Conservation (phyloP, 1,140 invertebrate species). For the Brachionus koreanus region DNA sequence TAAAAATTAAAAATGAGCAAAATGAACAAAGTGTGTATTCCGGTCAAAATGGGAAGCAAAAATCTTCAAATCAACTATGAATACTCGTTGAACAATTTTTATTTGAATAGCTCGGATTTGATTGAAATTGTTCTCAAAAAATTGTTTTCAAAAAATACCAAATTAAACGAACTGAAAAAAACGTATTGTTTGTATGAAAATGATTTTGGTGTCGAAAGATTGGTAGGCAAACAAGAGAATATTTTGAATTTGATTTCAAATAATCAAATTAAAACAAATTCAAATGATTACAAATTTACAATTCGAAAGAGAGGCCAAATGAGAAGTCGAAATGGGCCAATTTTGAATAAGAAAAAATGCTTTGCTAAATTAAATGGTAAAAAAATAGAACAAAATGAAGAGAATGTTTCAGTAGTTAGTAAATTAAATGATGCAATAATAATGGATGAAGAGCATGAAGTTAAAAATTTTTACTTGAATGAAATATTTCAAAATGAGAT, state of each 20-base stretch:
- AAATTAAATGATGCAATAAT: not conserved
- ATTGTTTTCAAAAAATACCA: not conserved
- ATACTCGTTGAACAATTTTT: not conserved
- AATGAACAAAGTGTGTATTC: not conserved
- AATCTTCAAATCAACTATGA: not conserved
- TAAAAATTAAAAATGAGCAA: not conserved
- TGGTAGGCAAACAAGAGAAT: slow-evolving; percentile 8
- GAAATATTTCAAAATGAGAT: slow-evolving; percentile 16
- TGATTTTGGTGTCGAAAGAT: slow-evolving; percentile 2
- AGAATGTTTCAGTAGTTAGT: not conserved
- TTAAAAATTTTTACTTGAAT: not conserved
- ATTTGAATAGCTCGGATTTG: not conserved
- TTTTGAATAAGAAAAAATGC: slow-evolving; percentile 3
- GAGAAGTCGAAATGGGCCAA: not conserved
- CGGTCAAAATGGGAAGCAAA: slow-evolving; percentile 14
- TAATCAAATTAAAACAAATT: not conserved
- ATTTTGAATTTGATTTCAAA: not conserved
- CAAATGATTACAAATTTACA: not conserved
- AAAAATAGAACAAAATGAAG: not conserved
- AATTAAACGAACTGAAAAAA: not conserved
- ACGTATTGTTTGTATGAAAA: slow-evolving; percentile 1
- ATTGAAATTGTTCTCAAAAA: slow-evolving; percentile 2
- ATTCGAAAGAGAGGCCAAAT: not conserved
- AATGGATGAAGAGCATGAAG: not conserved
- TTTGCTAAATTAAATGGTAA: not conserved